Percentiles rank a stretch among this genome's conserved stretches.
These are phyloP conservation scores for Phenganax stokvisi DNA, from an alignment of 92 coral and sea anemone species.

Conservation along the genomic window DNA sequence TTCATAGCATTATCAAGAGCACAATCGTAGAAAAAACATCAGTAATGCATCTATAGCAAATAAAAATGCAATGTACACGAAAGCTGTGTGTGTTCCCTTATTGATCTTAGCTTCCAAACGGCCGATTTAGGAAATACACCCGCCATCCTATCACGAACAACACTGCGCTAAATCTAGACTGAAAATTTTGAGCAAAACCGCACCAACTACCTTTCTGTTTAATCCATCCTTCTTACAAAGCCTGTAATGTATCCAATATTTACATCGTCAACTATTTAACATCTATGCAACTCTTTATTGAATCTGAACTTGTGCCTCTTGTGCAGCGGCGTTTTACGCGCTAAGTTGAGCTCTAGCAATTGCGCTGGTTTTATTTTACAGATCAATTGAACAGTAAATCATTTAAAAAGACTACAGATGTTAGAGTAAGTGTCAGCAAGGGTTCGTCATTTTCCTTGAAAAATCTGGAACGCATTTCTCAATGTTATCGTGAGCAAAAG, in stretches of 20 bases:
- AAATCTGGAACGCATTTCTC: constrained; percentile 40
- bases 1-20: constrained; percentile 17
- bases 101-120: neutral
- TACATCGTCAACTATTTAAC: neutral
- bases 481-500: constrained; percentile 27
- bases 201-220: constrained; percentile 9
- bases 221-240: constrained; percentile 8
- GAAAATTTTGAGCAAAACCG: neutral
- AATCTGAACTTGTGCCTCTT: constrained; percentile 2
- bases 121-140: neutral
- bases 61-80: neutral
- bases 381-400: constrained; percentile 30
- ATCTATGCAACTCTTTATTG: neutral
- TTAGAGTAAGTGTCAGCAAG: constrained; percentile 36
- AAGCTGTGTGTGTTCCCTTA: neutral
- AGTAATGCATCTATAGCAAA: constrained; percentile 1
- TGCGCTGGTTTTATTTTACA: constrained; percentile 28
- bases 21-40: constrained; percentile 37
- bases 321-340: neutral
- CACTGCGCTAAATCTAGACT: neutral
- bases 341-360: neutral
- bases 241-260: constrained; percentile 4
- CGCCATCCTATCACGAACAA: neutral
- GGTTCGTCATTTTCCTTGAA: neutral
- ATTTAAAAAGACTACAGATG: constrained; percentile 33